A percentile compares a stretch with the other conserved stretches of the same genome.
phyloP scores from a whole-genome alignment of 2,113 vertebrate genomes.

The Orycteropus afer region DNA sequence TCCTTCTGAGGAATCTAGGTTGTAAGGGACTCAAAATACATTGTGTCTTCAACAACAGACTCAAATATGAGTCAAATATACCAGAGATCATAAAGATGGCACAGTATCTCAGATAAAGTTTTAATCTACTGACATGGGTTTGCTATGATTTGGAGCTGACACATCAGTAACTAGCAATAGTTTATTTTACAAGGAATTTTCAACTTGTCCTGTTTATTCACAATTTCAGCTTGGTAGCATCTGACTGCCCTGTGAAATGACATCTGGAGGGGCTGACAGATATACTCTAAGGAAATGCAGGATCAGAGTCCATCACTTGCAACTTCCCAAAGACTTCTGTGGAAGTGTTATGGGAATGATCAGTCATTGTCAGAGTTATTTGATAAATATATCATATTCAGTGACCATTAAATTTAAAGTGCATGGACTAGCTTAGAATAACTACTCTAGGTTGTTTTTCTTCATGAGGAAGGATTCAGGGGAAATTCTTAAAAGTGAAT shows the following conservation, averaged over 20 bases:
- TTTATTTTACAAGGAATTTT: not conserved
- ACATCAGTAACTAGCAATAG: too few relatives aligned
- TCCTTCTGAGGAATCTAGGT: too few relatives aligned
- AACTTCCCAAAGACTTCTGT: not conserved
- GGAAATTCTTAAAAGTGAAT: not conserved
- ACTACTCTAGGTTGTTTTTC: not conserved
- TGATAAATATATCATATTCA: not conserved
- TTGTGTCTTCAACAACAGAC: too few relatives aligned
- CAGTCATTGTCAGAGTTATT: not conserved
- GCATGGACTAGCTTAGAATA: not conserved
- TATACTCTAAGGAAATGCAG: not conserved
- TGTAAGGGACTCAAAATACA: too few relatives aligned
- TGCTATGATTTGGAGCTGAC: too few relatives aligned
- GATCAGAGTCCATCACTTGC: accelerated
- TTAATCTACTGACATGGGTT: too few relatives aligned
- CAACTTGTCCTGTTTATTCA: not conserved
- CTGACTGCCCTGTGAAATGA: not conserved
- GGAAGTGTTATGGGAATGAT: not conserved
- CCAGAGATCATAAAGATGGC: too few relatives aligned
- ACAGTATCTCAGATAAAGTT: too few relatives aligned
- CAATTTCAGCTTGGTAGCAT: not conserved
- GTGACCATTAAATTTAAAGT: not conserved
- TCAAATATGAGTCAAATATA: too few relatives aligned
- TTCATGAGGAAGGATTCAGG: not conserved
- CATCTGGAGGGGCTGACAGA: not conserved